Conservation (phyloP, 2,888 invertebrate genomes). For the Sceliomorpha sp. region DNA sequence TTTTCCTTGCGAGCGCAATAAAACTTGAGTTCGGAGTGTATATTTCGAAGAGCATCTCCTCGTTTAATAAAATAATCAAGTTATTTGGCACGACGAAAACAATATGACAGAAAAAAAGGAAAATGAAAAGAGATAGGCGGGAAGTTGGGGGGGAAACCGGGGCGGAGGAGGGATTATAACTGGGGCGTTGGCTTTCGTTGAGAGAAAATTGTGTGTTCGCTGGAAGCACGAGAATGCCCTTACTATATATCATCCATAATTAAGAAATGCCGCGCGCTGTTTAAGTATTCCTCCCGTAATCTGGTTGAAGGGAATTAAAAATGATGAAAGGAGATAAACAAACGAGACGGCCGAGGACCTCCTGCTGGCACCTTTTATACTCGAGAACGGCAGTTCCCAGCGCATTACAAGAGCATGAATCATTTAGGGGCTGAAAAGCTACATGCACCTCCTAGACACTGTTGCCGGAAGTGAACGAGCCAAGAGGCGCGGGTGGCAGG, state of each 20-base stretch:
- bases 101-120: no score
- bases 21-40: no score
- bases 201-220: slow-evolving; percentile 36
- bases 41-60: no score
- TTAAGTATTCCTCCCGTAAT: slow-evolving; percentile 72
- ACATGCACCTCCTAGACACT: slow-evolving; percentile 31
- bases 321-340: slow-evolving; percentile 63
- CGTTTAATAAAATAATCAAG: no score
- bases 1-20: no score
- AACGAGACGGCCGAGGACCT: slow-evolving; percentile 42
- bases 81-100: no score
- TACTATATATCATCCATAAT: slow-evolving; percentile 72
- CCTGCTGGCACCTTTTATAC: slow-evolving; percentile 31
- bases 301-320: slow-evolving; percentile 72
- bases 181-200: no score
- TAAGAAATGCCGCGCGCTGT: slow-evolving; percentile 73
- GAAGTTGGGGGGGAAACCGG: no score
- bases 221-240: slow-evolving; percentile 32
- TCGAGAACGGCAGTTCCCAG: slow-evolving; percentile 42
- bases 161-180: no score
- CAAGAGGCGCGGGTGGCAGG: no score
- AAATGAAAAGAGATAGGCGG: no score
- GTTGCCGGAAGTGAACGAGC: neutral
- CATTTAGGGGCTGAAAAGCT: slow-evolving; percentile 56
- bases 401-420: slow-evolving; percentile 51